phyloP scores from a whole-genome alignment of 2,113 vertebrate species.

The Erythrolamprus reginae region DNA sequence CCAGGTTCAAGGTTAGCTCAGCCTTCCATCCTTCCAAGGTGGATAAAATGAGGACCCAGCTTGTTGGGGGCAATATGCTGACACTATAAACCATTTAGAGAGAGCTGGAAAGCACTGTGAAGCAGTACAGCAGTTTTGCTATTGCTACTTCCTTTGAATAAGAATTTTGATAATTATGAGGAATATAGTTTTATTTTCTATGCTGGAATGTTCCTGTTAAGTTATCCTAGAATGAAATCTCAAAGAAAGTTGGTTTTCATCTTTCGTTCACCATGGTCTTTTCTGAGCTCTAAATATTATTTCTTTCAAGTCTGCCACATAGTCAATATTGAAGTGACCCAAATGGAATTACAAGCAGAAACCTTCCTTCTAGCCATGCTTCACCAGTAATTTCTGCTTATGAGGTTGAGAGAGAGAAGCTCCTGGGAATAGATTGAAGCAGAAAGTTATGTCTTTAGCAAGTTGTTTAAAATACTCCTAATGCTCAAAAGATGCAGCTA shows the following conservation, averaged over 20 bases:
- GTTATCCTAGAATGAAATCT: not conserved
- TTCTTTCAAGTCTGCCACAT: slow-evolving; percentile 9
- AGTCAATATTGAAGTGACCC: not conserved
- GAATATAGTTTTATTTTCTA: not conserved
- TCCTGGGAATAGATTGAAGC: slow-evolving; percentile 10
- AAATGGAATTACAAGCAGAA: not conserved
- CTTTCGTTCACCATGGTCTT: not conserved
- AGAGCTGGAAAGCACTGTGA: too few species aligned
- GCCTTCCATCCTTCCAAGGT: too few species aligned
- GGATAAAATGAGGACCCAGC: too few species aligned
- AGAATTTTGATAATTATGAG: not conserved
- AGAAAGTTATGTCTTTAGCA: slow-evolving; percentile 7
- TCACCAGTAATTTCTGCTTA: not conserved
- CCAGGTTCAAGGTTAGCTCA: too few species aligned
- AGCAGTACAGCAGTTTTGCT: too few species aligned
- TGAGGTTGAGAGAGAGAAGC: not conserved
- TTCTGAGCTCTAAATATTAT: not conserved
- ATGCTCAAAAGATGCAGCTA: not conserved
- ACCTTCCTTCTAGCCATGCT: slow-evolving; percentile 6
- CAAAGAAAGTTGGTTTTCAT: not conserved
- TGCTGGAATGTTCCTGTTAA: not conserved
- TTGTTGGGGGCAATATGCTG: too few species aligned
- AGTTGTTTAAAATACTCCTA: slow-evolving; percentile 7
- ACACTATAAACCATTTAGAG: too few species aligned
- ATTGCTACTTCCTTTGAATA: not conserved